These are phyloP conservation scores for Sycophila sp. DNA, from an alignment of 1,140 invertebrate species.

Conservation along the genomic window DNA sequence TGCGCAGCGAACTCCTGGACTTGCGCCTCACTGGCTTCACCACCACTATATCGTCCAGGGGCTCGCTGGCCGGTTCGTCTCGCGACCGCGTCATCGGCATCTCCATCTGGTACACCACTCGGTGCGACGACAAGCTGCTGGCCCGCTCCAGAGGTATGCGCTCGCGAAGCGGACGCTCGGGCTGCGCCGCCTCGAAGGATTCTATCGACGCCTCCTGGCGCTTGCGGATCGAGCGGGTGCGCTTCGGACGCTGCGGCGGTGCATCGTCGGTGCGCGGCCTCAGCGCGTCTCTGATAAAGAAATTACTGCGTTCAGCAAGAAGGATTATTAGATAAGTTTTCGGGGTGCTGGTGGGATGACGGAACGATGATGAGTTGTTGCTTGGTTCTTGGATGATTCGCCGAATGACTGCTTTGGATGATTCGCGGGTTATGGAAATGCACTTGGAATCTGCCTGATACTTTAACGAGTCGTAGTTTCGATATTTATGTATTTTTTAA, in stretches of 20 bases:
- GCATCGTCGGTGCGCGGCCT: constrained; percentile 5
- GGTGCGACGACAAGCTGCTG: constrained; percentile 50
- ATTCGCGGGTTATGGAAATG: no score
- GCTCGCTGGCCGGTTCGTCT: constrained; percentile 40
- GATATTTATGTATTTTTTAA: no score
- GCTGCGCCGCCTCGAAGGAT: constrained; percentile 42
- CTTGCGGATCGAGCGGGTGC: constrained; percentile 55
- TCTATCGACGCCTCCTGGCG: constrained; percentile 48
- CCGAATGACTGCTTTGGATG: no score
- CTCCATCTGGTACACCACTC: constrained; percentile 59
- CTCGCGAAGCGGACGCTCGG: constrained; percentile 55
- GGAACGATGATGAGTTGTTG: no score
- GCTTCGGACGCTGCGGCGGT: constrained; percentile 53
- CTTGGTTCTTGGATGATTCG: no score
- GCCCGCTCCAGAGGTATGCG: constrained; percentile 37
- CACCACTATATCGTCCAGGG: constrained; percentile 61
- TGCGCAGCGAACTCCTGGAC: constrained; percentile 49
- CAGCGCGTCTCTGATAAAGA: constrained; percentile 24
- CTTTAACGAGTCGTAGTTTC: no score
- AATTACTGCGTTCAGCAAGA: no score
- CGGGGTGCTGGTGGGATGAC: no score
- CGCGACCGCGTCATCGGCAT: background rate
- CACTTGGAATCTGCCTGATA: no score
- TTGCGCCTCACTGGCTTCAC: constrained; percentile 60
- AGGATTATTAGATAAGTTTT: no score